A percentile compares a stretch with the other conserved stretches of the same genome.
Conservation (phyloP, 2,113 vertebrate genomes). For the Albula goreensis region DNA sequence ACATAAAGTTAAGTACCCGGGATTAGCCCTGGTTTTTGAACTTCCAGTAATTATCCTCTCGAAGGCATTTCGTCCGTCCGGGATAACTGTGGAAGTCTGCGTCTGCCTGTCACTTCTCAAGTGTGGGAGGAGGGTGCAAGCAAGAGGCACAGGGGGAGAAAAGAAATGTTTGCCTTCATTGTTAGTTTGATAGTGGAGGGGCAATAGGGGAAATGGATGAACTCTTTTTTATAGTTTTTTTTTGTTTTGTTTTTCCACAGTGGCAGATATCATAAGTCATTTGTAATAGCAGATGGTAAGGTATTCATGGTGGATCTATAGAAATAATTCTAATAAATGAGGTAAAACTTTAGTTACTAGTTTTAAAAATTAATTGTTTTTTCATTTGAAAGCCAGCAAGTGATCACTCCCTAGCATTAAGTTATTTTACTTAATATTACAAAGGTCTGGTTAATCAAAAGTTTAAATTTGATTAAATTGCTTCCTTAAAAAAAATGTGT, state of each 20-base stretch:
- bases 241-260: neutral
- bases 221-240: too few species aligned
- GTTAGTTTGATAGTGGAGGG: conserved; percentile 39
- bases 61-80: conserved; percentile 67
- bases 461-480: too few species aligned
- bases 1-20: conserved; percentile 71
- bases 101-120: conserved; percentile 70
- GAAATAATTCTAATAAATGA: neutral
- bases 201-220: neutral
- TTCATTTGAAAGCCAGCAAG: too few species aligned
- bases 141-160: conserved; percentile 55
- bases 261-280: neutral
- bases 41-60: conserved; percentile 75
- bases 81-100: conserved; percentile 69
- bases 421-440: too few species aligned
- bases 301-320: neutral
- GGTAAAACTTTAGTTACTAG: neutral
- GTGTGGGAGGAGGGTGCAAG: conserved; percentile 63
- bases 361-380: too few species aligned
- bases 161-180: conserved; percentile 67
- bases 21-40: conserved; percentile 72
- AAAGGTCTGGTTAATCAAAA: too few species aligned
- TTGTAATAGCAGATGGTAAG: neutral
- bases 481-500: too few species aligned
- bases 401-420: too few species aligned